Conservation (phyloP, 2,888 invertebrate species). For the Rhingia campestris region DNA sequence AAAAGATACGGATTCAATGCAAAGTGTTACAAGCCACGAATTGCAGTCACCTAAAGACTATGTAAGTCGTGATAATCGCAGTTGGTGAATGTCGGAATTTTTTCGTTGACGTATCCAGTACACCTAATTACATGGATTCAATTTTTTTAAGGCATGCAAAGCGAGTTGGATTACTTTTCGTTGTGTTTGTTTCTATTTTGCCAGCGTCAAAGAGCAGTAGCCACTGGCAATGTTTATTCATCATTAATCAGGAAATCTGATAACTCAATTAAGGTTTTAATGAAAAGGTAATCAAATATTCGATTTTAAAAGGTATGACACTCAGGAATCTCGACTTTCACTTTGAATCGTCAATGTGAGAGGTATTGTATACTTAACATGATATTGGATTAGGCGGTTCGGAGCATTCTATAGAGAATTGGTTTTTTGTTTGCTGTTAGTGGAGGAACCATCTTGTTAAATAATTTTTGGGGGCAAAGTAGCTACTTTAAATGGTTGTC, state of each 20-base stretch:
- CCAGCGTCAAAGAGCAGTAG: neutral
- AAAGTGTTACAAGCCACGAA: conserved; percentile 53
- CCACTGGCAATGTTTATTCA: neutral
- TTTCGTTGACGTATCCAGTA: conserved; percentile 28
- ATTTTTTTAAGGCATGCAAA: neutral
- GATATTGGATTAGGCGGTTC: no score
- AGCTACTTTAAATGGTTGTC: no score
- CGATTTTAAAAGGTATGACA: neutral
- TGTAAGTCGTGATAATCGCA: conserved; percentile 53
- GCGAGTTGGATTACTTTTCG: no score
- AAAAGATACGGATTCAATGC: neutral
- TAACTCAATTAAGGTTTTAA: neutral
- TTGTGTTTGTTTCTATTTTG: neutral
- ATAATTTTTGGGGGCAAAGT: no score
- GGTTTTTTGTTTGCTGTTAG: no score
- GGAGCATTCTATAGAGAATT: no score
- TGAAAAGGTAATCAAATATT: neutral
- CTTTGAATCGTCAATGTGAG: neutral
- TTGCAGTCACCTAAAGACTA: conserved; percentile 47
- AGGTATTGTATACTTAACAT: no score
- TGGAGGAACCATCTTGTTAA: no score
- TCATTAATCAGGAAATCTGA: neutral
- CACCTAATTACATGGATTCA: conserved; percentile 41
- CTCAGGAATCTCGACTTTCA: neutral
- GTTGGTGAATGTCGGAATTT: conserved; percentile 48